Evolutionary conservation across 2,888 invertebrate species (phyloP), one percentile per base, ranked within the genome.

Genomic region (Hirtodrosophila duncani): DNA sequence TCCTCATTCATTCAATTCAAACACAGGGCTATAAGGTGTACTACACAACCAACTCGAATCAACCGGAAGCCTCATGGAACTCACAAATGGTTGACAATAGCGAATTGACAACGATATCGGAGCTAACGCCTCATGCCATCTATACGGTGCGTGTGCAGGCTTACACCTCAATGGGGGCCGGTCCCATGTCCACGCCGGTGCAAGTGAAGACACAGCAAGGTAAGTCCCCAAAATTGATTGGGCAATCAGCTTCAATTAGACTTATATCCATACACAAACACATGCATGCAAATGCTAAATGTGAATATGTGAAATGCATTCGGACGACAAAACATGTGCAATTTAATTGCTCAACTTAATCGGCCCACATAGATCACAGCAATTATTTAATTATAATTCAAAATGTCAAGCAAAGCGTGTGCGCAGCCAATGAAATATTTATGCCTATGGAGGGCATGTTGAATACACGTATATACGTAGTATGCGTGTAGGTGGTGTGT

Each of bases 131-230:
- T 0, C 95, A 96, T 86, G 94, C 94, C 10, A 97, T 97, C 64
- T 98, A 98, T 88, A 97, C 97, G 36, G 96, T 98, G 80, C 90
- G 95, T 48, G 97, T 97, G 3, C 96, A 96, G 84, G 97, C 97
- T 1, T 94, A 93, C 86, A 98, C 98, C 4, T 95, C 94, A 9
- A 95, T 97, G 58, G 99, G 99, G 0, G 95, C 96, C 27, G 98
- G 99, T 34, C 99, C 99, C 0, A 90, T 97, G 68, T 98, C 98
- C 66, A 91, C 93, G 2, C 95, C 97, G n/a, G 96, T 98, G n/a
- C 96, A 97, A 87, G 97, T 98, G 78, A 96, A 97, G 89, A 98
- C 98, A 17, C 96, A 97, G 84, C 97, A 96, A 91, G 99, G 94
- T 94, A 87, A 84, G 87, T 78, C 53, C 37, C 34, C 45, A 56